Percentiles rank a stretch among this genome's conserved stretches.
phyloP scores from a whole-genome alignment of 35 echinoderm and acorn worm species.

The Anneissia japonica region DNA sequence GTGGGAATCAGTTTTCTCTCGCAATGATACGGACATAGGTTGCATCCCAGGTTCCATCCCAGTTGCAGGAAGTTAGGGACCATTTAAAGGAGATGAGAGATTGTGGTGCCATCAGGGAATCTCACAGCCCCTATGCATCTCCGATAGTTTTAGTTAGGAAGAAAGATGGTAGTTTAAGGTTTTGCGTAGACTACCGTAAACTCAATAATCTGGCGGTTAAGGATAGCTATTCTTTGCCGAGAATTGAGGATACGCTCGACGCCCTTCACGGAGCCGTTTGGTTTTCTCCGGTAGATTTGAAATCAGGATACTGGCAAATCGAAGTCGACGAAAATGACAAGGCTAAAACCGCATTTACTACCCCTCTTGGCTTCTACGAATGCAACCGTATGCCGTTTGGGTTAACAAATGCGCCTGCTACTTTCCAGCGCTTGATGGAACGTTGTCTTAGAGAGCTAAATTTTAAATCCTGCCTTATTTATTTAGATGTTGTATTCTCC shows the following conservation, averaged over 20 bases:
- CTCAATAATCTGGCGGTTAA: constrained; percentile 17
- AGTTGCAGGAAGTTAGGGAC: constrained; percentile 42
- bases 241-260: constrained; percentile 42
- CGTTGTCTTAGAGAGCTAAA: constrained; percentile 40
- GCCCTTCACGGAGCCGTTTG: constrained; percentile 17
- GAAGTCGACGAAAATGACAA: constrained; percentile 32
- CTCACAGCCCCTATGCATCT: constrained; percentile 43
- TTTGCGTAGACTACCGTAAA: constrained; percentile 54
- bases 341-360: constrained; percentile 46
- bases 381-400: constrained; percentile 42
- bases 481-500: constrained; percentile 59
- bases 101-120: constrained; percentile 24
- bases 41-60: constrained; percentile 3
- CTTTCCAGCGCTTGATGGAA: constrained; percentile 50
- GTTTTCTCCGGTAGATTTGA: constrained; percentile 34
- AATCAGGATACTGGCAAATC: constrained; percentile 53
- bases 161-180: constrained; percentile 43
- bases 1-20: not conserved
- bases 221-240: constrained; percentile 30
- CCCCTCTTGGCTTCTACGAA: constrained; percentile 46
- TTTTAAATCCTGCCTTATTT: constrained; percentile 27
- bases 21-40: not conserved
- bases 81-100: constrained; percentile 40
- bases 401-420: constrained; percentile 35
- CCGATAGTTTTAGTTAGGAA: constrained; percentile 40